phyloP scores from a whole-genome alignment of 2,113 vertebrate species.

The Pica pica region DNA sequence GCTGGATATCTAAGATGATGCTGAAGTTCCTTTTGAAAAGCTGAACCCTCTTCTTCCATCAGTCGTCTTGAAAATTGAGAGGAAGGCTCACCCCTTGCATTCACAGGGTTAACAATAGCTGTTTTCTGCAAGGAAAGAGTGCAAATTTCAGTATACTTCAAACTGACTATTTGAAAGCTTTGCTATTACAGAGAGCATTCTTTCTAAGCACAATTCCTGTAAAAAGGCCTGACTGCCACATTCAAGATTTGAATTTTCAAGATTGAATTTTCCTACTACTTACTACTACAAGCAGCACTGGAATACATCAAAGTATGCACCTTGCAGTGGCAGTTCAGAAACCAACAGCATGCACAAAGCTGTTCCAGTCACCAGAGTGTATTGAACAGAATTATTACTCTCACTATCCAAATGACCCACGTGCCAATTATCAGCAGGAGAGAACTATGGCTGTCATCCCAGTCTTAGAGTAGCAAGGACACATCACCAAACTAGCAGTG shows the following conservation, averaged over 20 bases:
- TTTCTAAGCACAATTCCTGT: neutral
- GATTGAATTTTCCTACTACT: neutral
- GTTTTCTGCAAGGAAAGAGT: conserved; percentile 70
- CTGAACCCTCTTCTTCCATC: conserved; percentile 45
- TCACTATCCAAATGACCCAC: neutral
- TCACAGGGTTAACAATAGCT: conserved; percentile 74
- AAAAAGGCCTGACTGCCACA: neutral
- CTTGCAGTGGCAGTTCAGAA: neutral
- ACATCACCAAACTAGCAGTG: rapidly evolving
- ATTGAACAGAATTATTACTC: neutral
- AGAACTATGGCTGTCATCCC: neutral
- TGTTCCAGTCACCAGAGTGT: neutral
- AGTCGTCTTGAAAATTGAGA: conserved; percentile 22
- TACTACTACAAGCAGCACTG: neutral
- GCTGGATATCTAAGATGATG: rapidly evolving
- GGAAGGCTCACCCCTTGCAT: rapidly evolving
- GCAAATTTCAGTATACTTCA: neutral
- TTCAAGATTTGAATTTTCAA: too few species aligned
- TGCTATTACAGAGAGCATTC: neutral
- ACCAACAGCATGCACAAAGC: neutral
- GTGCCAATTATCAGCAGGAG: neutral
- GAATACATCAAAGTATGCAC: neutral
- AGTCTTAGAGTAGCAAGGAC: neutral
- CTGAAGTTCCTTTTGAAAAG: conserved; percentile 40
- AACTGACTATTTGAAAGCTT: neutral